Percentiles rank a stretch among this genome's conserved stretches.
phyloP scores from a whole-genome alignment of 1,140 invertebrate genomes.

The Drosophila kanapiae region DNA sequence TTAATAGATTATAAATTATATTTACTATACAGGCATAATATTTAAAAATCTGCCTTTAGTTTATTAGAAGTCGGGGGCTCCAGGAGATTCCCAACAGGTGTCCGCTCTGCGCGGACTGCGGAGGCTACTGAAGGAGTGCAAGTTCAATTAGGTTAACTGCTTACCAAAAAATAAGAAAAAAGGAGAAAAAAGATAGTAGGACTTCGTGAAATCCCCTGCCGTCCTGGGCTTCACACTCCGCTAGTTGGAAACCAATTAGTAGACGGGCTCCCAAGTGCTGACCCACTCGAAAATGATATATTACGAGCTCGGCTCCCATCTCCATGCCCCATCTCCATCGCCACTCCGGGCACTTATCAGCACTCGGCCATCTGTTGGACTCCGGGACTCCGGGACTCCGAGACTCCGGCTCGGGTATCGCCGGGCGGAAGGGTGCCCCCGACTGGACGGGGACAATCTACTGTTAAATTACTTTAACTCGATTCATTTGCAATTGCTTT shows the following conservation, averaged over 20 bases:
- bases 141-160: conserved; percentile 8
- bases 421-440: not conserved
- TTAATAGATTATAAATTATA: too few species aligned
- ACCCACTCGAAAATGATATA: conserved; percentile 54
- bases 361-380: conserved; percentile 57
- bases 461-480: conserved; percentile 78
- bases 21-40: too few species aligned
- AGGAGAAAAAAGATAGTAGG: too few species aligned
- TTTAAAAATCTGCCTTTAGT: too few species aligned
- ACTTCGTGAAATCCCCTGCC: too few species aligned
- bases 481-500: conserved; percentile 77
- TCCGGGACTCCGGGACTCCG: not conserved
- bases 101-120: not conserved
- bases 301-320: conserved; percentile 9
- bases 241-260: conserved; percentile 46
- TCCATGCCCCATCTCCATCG: conserved; percentile 1
- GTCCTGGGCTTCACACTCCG: conserved; percentile 4
- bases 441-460: conserved; percentile 56
- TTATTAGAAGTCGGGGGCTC: too few species aligned
- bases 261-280: conserved; percentile 30
- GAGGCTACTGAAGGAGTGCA: not conserved
- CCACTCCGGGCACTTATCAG: conserved; percentile 52
- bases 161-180: too few species aligned
- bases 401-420: too few species aligned
- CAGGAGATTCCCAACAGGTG: not conserved